A percentile compares a stretch with the other conserved stretches of the same genome.
phyloP scores from a whole-genome alignment of 1,140 invertebrate genomes.

The Lordiphosa clarofinis region DNA sequence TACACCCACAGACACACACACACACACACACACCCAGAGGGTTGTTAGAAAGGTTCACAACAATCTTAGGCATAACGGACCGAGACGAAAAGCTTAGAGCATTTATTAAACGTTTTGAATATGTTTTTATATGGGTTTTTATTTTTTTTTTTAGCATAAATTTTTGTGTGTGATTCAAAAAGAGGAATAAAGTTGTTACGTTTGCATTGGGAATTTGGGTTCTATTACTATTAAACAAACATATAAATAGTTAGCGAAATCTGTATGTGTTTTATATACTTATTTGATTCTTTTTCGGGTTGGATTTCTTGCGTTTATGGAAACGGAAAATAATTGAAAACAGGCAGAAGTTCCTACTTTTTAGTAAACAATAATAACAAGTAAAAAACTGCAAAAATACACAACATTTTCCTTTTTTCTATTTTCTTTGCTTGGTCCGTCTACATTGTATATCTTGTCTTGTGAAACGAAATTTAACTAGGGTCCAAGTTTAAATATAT shows the following conservation, averaged over 20 bases:
- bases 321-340: conserved; percentile 26
- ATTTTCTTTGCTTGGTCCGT: conserved; percentile 43
- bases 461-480: conserved; percentile 71
- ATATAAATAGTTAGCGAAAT: conserved; percentile 64
- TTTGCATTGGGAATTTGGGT: conserved; percentile 19
- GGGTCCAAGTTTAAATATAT: conserved; percentile 75
- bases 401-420: conserved; percentile 14
- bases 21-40: neutral
- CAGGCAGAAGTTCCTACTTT: conserved; percentile 75
- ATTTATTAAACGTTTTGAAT: conserved; percentile 58
- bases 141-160: conserved; percentile 51
- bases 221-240: conserved; percentile 36
- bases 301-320: conserved; percentile 18
- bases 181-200: conserved; percentile 36
- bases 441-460: conserved; percentile 14
- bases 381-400: conserved; percentile 15
- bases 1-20: no score
- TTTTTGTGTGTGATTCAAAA: conserved; percentile 23
- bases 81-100: conserved; percentile 37
- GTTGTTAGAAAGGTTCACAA: no score
- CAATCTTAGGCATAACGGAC: no score
- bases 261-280: conserved; percentile 55
- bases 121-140: no score
- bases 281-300: conserved; percentile 36
- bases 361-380: conserved; percentile 61